A percentile compares a stretch with the other conserved stretches of the same genome.
Conservation (phyloP, 1,140 invertebrate genomes). For the Procambarus clarkii region DNA sequence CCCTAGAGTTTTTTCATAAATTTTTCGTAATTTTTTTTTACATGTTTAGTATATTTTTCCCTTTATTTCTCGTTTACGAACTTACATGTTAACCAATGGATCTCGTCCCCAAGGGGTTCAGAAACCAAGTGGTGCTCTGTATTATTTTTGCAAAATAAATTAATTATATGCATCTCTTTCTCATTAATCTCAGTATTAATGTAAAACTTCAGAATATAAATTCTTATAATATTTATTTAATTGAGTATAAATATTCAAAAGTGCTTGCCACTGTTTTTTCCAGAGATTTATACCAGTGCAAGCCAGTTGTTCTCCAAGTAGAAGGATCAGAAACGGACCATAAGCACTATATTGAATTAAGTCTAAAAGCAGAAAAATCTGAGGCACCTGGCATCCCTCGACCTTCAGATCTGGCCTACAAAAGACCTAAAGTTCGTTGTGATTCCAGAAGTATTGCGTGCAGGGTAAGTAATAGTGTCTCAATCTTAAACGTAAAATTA, state of each 20-base stretch:
- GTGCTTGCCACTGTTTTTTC: slow-evolving; percentile 74
- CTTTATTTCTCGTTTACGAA: no score
- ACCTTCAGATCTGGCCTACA: slow-evolving; percentile 72
- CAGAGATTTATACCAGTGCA: slow-evolving; percentile 72
- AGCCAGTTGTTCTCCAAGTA: slow-evolving; percentile 72
- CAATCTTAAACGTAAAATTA: background rate
- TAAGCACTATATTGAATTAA: slow-evolving; percentile 86
- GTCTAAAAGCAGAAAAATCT: slow-evolving; percentile 77
- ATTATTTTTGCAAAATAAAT: no score
- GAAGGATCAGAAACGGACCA: slow-evolving; percentile 74
- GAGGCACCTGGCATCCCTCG: slow-evolving; percentile 68
- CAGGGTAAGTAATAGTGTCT: slow-evolving; percentile 79
- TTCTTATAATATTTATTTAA: no score
- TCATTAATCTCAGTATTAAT: no score
- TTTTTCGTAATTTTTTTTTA: no score
- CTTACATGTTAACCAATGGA: no score
- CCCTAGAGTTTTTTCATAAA: no score
- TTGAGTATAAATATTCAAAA: slow-evolving; percentile 77
- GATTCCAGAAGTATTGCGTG: slow-evolving; percentile 86
- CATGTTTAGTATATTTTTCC: no score
- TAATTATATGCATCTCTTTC: no score
- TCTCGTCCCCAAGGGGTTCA: no score
- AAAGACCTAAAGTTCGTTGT: slow-evolving; percentile 87
- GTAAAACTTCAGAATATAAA: no score
- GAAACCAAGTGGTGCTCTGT: no score